Conservation (phyloP, 2,113 vertebrate species). For the Rhombomys opimus region DNA sequence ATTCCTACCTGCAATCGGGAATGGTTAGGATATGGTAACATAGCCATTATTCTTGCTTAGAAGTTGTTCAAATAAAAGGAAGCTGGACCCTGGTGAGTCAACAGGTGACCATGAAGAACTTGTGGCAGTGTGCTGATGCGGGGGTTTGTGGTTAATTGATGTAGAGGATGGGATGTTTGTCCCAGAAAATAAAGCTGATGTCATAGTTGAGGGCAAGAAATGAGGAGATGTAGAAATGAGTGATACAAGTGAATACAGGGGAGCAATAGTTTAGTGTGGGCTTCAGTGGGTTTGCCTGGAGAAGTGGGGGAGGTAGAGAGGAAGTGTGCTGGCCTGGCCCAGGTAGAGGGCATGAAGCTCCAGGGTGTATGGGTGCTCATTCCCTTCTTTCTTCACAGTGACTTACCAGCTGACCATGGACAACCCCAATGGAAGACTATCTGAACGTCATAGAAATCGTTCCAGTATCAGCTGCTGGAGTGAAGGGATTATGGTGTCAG, state of each 20-base stretch:
- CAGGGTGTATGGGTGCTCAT: background rate
- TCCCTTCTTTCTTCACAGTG: constrained; percentile 31
- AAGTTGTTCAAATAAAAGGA: constrained; percentile 8
- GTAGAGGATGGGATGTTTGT: background rate
- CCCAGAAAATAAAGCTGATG: background rate
- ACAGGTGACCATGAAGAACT: background rate
- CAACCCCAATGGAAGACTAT: background rate
- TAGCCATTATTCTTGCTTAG: background rate
- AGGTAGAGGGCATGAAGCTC: background rate
- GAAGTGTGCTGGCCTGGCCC: background rate
- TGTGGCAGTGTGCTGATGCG: background rate
- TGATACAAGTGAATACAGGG: background rate
- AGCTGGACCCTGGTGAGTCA: background rate
- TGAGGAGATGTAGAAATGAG: background rate
- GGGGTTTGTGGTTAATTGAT: background rate
- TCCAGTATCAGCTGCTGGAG: constrained; percentile 58
- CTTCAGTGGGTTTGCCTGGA: background rate
- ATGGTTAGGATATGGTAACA: constrained; percentile 2
- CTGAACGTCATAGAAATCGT: background rate
- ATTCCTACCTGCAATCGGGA: background rate
- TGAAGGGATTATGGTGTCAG: constrained; percentile 49
- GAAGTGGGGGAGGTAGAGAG: background rate
- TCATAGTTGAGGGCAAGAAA: background rate
- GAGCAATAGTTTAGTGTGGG: background rate
- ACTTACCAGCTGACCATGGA: constrained; percentile 16